Evolutionary conservation across 2,888 invertebrate species (phyloP), one percentile per base, ranked within the genome.

Genomic region (Agrotis ipsilon): DNA sequence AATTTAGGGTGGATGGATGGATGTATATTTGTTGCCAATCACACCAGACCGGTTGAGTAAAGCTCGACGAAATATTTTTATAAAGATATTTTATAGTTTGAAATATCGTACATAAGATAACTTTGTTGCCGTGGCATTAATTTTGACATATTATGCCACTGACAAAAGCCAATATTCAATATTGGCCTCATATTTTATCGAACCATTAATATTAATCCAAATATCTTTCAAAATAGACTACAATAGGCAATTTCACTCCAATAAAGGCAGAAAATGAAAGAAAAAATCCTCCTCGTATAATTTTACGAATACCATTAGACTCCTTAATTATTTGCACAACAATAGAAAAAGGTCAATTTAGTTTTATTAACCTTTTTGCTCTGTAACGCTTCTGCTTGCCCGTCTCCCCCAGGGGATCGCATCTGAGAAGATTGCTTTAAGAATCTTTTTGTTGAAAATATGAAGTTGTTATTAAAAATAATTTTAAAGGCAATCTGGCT

Each of bases 391-490:
- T 13, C 46, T 24, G 24, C 43, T 27, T 27, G n/a, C 16, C 7
- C 13, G 21, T 24, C 21, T 67, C 67, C 57, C 57, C 24, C 14
- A 21, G 13, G 49, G 64, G 21, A 55, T 24, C 61, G 21, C 71
- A 32, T 62, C 51, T 16, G 46, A 14, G 18, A 49, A 55, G 48
- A 39, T 51, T 66, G 39, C 21, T 27, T 48, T 57, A 70, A 24
- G 39, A 76, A 80, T 72, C 63, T 39, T 60, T 80, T 77, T 80
- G 72, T 76, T 72, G 14, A 52, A 64, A 68, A 32, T 67, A 61
- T 76, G 14, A 58, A 68, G 65, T 32, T 69, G 57, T 67, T 70
- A 70, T 57, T 51, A 46, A 64, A 71, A 59, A 66, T 19, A 46
- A 24, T 18, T 67, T 64, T 54, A 11, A n/a, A 46, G 13, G 7